phyloP scores from a whole-genome alignment of 2,888 invertebrate genomes.

The Ichneumoninae sp. region DNA sequence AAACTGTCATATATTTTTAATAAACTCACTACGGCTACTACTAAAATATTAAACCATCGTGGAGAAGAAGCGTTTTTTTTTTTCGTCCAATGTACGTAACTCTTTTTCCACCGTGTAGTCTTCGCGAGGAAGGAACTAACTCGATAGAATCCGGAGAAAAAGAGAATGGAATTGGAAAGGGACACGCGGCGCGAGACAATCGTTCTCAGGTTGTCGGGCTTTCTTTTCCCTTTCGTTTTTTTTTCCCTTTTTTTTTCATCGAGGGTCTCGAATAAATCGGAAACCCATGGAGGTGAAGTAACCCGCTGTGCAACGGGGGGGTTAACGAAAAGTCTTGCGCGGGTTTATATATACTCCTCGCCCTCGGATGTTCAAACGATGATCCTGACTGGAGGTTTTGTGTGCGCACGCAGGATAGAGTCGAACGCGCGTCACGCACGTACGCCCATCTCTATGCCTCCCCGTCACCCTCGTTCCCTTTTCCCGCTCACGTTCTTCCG shows the following conservation, averaged over 20 bases:
- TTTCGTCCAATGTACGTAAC: too few species aligned
- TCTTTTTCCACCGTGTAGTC: neutral
- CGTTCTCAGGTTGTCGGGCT: slow-evolving; percentile 13
- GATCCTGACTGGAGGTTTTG: slow-evolving; percentile 28
- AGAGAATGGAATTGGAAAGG: neutral
- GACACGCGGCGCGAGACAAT: neutral
- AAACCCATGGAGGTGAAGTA: slow-evolving; percentile 40
- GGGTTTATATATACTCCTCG: slow-evolving; percentile 1
- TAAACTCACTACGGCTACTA: too few species aligned
- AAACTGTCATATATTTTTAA: too few species aligned
- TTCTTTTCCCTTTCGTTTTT: slow-evolving; percentile 9
- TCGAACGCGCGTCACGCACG: slow-evolving; percentile 70
- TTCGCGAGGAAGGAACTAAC: neutral
- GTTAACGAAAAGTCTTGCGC: slow-evolving; percentile 57
- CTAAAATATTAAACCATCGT: too few species aligned
- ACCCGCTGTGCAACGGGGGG: slow-evolving; percentile 57
- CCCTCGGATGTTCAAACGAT: slow-evolving; percentile 32
- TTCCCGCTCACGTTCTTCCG: slow-evolving; percentile 85
- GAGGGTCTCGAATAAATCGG: slow-evolving; percentile 45
- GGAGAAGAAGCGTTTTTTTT: too few species aligned
- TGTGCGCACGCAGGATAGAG: slow-evolving; percentile 67
- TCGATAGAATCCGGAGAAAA: neutral
- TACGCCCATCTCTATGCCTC: slow-evolving; percentile 72
- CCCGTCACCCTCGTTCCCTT: slow-evolving; percentile 70
- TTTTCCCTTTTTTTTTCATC: slow-evolving; percentile 33